A percentile compares a stretch with the other conserved stretches of the same genome.
These are phyloP conservation scores for Pristionchus exspectatus DNA, from an alignment of 2,888 invertebrate genomes.

Conservation along the genomic window DNA sequence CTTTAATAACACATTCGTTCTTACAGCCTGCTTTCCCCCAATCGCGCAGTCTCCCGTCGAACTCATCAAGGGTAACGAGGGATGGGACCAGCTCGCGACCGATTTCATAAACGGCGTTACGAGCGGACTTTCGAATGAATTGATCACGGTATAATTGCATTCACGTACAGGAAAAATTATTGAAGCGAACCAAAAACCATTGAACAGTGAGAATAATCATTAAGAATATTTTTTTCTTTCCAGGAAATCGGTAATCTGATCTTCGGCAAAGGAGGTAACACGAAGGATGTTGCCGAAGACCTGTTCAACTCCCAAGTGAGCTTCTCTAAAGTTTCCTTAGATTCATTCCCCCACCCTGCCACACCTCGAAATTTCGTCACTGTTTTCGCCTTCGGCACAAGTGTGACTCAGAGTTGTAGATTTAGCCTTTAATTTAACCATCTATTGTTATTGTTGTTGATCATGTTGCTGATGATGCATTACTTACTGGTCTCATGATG, in stretches of 20 bases:
- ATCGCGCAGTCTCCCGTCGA: neutral
- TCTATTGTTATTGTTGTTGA: neutral
- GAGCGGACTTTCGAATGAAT: neutral
- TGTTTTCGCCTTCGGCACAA: too few relatives aligned
- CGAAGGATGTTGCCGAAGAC: neutral
- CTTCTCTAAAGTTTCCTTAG: neutral
- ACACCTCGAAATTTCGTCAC: too few relatives aligned
- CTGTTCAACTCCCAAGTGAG: slow-evolving; percentile 16
- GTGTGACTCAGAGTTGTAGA: too few relatives aligned
- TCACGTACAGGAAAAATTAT: neutral
- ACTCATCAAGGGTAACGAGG: neutral
- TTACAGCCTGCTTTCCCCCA: neutral
- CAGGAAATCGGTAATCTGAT: neutral
- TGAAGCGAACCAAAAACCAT: neutral
- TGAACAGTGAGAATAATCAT: neutral
- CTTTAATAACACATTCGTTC: too few relatives aligned
- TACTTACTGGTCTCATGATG: neutral
- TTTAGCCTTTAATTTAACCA: neutral
- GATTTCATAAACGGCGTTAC: neutral
- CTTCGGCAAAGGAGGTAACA: neutral
- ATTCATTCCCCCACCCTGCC: too few relatives aligned
- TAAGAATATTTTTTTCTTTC: neutral
- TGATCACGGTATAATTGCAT: neutral
- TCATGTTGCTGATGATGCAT: too few relatives aligned
- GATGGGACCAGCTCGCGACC: neutral